Percentiles rank a stretch among this genome's conserved stretches.
Evolutionary conservation across 2,888 invertebrate species (phyloP).

Genomic region (Phania funesta): DNA sequence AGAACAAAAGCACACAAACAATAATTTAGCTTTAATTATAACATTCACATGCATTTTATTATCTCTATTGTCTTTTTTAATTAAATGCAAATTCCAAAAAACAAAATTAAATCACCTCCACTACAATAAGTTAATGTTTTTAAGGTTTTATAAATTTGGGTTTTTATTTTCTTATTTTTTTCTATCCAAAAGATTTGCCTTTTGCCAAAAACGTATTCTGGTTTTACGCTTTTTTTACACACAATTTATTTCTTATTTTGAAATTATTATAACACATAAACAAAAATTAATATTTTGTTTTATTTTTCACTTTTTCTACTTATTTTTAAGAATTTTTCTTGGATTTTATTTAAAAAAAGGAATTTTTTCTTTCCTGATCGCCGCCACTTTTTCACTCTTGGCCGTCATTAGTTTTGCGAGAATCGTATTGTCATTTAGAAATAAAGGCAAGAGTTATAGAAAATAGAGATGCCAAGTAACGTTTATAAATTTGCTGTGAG

Average conservation of each 20-base stretch:
- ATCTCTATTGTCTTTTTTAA: neutral
- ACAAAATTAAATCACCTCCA: constrained; percentile 60
- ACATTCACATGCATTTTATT: constrained; percentile 51
- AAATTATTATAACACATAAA: constrained; percentile 25
- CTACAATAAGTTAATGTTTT: constrained; percentile 36
- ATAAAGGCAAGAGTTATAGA: no score
- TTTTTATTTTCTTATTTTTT: constrained; percentile 29
- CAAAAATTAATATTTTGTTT: neutral
- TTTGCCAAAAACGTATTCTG: constrained; percentile 13
- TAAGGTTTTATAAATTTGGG: constrained; percentile 17
- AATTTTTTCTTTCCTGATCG: constrained; percentile 45
- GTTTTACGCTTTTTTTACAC: constrained; percentile 3
- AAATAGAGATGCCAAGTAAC: constrained; percentile 8
- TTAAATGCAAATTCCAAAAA: constrained; percentile 28
- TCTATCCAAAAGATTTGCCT: no score
- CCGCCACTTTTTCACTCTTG: constrained; percentile 54
- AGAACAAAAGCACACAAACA: constrained; percentile 52
- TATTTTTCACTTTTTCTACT: constrained; percentile 45
- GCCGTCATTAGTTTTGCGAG: constrained; percentile 37
- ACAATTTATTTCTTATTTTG: constrained; percentile 11
- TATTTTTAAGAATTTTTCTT: constrained; percentile 38
- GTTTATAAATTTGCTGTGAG: neutral
- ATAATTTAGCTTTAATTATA: constrained; percentile 17
- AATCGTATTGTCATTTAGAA: constrained; percentile 13
- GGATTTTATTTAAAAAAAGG: constrained; percentile 26